phyloP scores from a whole-genome alignment of 2,113 vertebrate species.

The Elanus axillaris region DNA sequence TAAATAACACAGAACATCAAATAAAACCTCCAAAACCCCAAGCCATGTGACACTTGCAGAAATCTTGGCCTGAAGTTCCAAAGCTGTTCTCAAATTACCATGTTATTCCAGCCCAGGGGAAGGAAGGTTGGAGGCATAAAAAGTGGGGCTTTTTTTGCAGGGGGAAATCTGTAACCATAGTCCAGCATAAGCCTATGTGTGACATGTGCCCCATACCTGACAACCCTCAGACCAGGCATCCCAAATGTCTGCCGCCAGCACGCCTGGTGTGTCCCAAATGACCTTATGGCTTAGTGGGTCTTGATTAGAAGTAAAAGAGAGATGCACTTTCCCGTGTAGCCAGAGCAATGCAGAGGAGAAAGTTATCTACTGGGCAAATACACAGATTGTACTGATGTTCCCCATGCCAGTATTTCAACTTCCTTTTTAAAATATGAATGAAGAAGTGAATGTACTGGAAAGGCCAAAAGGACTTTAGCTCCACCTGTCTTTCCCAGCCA shows the following conservation, averaged over 20 bases:
- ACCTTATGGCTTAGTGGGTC: not conserved
- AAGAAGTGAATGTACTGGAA: not conserved
- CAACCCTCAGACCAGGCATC: not conserved
- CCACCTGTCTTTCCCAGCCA: not conserved
- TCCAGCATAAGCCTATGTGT: not conserved
- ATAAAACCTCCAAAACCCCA: not conserved
- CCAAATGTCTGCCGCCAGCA: rapidly evolving
- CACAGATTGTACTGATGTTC: not conserved
- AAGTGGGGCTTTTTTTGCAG: not conserved
- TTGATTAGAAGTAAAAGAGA: not conserved
- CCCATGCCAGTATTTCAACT: not conserved
- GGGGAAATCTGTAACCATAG: not conserved
- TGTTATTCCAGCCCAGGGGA: not conserved
- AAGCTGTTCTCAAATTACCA: not conserved
- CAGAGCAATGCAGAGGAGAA: not conserved
- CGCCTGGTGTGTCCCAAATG: not conserved
- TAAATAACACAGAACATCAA: not conserved
- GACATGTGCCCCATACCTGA: not conserved
- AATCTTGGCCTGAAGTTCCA: not conserved
- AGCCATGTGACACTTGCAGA: not conserved
- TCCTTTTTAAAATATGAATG: not conserved
- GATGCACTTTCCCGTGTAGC: not conserved
- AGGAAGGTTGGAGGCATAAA: not conserved
- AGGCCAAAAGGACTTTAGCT: conserved; percentile 32
- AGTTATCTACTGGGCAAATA: not conserved